These are phyloP conservation scores for Anthopleura xanthogrammica DNA, from an alignment of 92 coral and sea anemone species.

Conservation along the genomic window DNA sequence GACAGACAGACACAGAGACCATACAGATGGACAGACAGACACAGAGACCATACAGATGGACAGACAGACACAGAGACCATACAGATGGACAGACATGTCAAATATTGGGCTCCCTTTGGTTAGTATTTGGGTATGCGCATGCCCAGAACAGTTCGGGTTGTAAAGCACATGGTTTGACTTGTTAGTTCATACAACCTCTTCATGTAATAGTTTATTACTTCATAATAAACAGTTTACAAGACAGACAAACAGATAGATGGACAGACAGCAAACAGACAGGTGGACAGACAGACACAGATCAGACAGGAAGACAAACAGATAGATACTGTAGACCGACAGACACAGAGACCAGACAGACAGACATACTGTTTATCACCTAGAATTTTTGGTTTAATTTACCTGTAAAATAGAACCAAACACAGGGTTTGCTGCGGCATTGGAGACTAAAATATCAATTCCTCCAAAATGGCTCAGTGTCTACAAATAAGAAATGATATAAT, in stretches of 20 bases:
- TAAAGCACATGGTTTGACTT: too few species aligned
- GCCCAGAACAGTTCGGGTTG: too few species aligned
- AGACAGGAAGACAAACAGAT: too few species aligned
- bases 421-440: constrained; percentile 96
- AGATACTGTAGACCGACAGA: background rate
- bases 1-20: background rate
- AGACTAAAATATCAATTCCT: constrained; percentile 90
- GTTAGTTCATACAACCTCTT: too few species aligned
- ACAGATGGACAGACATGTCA: background rate
- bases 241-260: background rate
- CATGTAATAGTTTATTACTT: too few species aligned
- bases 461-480: constrained; percentile 86
- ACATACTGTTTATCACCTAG: background rate
- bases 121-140: too few species aligned
- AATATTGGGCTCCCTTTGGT: too few species aligned
- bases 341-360: background rate
- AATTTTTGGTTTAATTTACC: constrained; percentile 37
- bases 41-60: background rate
- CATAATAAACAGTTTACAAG: too few species aligned
- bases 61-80: background rate
- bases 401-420: constrained; percentile 73
- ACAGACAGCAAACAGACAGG: too few species aligned
- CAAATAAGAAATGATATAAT: background rate
- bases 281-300: background rate
- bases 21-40: background rate